These are phyloP conservation scores for Galago senegalensis DNA, from an alignment of 2,797 vertebrate species.

Conservation along the genomic window DNA sequence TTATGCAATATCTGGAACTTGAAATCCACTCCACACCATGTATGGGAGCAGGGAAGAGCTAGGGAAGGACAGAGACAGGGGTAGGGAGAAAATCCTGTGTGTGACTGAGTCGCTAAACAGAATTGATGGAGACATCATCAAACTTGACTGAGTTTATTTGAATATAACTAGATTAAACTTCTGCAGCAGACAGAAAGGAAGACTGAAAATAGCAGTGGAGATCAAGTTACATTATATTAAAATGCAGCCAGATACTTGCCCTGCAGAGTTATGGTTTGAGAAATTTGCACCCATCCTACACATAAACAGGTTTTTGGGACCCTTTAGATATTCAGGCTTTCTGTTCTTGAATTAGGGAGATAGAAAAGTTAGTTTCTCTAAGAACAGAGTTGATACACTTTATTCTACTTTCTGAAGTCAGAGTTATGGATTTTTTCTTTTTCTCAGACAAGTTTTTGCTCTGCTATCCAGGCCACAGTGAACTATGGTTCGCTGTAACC, in stretches of 20 bases:
- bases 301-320: background rate
- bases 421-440: background rate
- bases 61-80: background rate
- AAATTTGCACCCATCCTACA: background rate
- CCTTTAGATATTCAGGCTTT: background rate
- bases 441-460: background rate
- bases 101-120: background rate
- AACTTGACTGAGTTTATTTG: conserved; percentile 49
- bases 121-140: background rate
- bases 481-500: background rate
- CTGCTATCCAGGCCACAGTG: background rate
- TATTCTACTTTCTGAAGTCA: conserved; percentile 30
- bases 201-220: conserved; percentile 43
- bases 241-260: conserved; percentile 12
- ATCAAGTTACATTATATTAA: conserved; percentile 46
- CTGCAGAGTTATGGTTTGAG: background rate
- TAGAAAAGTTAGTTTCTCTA: background rate
- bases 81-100: background rate
- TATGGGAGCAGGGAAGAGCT: background rate
- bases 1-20: background rate
- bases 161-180: conserved; percentile 50
- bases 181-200: conserved; percentile 18
- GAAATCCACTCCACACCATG: background rate
- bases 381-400: background rate
- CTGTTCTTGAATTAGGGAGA: conserved; percentile 28